Evolutionary conservation across 2,888 invertebrate species (phyloP), one percentile per base, ranked within the genome.

Genomic region (Zootermopsis nevadensis): DNA sequence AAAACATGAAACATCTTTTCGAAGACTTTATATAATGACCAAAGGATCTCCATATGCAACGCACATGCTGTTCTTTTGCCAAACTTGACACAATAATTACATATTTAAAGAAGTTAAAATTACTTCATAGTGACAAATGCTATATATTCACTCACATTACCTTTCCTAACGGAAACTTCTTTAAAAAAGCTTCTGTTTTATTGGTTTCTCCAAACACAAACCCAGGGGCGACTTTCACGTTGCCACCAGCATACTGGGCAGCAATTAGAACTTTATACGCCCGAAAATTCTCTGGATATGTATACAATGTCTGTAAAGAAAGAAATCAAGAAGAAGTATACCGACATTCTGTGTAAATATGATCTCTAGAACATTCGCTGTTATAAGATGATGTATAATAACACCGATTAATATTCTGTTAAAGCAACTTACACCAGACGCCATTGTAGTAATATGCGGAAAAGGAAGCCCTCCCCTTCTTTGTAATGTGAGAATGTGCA

Each of bases 241-340:
- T 93, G 87, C 94, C 94, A 88, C 97, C 97, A 87, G 98, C 97
- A 92, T 96, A 99, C 91, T 98, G 94, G 89, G 99, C 99, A 89
- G 99, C 99, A 90, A 99, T 97, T 89, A 99, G 94, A 89, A 95
- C 97, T 93, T 99, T 99, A 91, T 95, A 97, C 87, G 99, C 98
- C 91, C 99, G 96, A 93, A 98, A 99, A 93, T 98, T 99, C 91
- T 97, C 97, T 88, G 97, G 96, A 92, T 98, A 98, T 90, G 99
- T 98, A 93, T 98, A 99, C 89, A 99, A 93, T 91, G 97, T 98
- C 98, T 98, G 93, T n/a, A 84, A 85, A 83, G 42, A 72, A 85
- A 72, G n/a, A 69, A 79, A 42, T 55, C 42, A 81, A 80, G n/a
- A 53, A 55, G 66, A 38, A 19, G 33, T 48, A 82, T 35, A 82